phyloP scores from a whole-genome alignment of 2,888 invertebrate species.

The Phengaris arion region DNA sequence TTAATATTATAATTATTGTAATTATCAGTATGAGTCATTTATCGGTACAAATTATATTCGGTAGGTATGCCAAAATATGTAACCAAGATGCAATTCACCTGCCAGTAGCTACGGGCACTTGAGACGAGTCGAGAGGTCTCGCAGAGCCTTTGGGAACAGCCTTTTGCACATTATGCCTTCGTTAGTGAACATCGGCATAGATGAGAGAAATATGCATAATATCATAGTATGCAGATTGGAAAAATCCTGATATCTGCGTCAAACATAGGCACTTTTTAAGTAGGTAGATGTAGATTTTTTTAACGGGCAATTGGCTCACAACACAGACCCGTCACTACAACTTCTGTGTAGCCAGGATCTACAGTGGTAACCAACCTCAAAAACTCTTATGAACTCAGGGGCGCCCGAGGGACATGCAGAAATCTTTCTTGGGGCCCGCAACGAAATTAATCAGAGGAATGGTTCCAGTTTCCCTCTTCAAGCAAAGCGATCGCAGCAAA shows the following conservation, averaged over 20 bases:
- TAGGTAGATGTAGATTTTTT: no score
- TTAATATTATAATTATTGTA: no score
- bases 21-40: background rate
- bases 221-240: background rate
- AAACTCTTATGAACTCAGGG: no score
- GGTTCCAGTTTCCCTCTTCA: no score
- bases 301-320: no score
- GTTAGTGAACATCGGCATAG: background rate
- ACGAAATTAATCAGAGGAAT: no score
- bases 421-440: no score
- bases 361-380: no score
- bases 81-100: constrained; percentile 10
- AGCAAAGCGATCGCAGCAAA: no score
- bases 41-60: background rate
- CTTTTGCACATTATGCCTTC: constrained; percentile 8
- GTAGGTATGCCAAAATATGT: background rate
- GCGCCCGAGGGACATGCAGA: no score
- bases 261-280: background rate
- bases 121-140: constrained; percentile 6
- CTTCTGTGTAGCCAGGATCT: no score
- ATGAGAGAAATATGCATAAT: background rate
- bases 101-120: background rate
- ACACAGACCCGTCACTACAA: no score
- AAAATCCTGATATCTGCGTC: background rate
- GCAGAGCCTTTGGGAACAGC: background rate